Conservation (phyloP, 2,797 vertebrate species). For the Channallabes apus region DNA sequence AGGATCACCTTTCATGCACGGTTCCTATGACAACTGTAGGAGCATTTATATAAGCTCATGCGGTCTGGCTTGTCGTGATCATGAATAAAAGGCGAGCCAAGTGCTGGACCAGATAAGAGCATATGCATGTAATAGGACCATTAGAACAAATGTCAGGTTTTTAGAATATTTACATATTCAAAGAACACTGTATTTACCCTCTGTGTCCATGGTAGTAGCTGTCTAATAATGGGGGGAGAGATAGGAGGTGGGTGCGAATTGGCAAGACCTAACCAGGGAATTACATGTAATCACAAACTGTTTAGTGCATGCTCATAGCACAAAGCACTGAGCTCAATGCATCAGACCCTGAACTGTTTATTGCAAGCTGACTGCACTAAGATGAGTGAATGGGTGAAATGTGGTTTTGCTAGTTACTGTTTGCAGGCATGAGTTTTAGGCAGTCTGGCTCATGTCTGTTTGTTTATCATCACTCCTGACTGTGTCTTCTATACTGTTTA, state of each 20-base stretch:
- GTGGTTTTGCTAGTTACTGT: no score
- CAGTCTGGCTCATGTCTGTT: no score
- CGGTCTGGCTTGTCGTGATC: neutral
- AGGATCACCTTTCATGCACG: slow-evolving; percentile 30
- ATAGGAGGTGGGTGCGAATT: neutral
- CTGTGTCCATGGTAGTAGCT: neutral
- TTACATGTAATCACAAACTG: neutral
- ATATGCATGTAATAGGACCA: neutral
- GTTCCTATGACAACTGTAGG: slow-evolving; percentile 50
- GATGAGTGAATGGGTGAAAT: neutral
- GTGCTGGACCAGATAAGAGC: neutral
- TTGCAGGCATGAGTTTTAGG: no score
- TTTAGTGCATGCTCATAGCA: neutral
- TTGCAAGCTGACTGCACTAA: neutral
- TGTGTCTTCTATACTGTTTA: no score
- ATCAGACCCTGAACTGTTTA: neutral
- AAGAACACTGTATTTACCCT: neutral
- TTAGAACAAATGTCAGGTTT: neutral
- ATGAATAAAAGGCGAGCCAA: neutral
- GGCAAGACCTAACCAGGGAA: neutral
- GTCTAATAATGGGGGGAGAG: neutral
- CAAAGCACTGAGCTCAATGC: neutral
- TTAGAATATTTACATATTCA: neutral
- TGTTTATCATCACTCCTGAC: no score
- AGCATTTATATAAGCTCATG: neutral